A percentile compares a stretch with the other conserved stretches of the same genome.
Conservation (phyloP, 2,888 invertebrate species). For the Chymomyza caudatula region DNA sequence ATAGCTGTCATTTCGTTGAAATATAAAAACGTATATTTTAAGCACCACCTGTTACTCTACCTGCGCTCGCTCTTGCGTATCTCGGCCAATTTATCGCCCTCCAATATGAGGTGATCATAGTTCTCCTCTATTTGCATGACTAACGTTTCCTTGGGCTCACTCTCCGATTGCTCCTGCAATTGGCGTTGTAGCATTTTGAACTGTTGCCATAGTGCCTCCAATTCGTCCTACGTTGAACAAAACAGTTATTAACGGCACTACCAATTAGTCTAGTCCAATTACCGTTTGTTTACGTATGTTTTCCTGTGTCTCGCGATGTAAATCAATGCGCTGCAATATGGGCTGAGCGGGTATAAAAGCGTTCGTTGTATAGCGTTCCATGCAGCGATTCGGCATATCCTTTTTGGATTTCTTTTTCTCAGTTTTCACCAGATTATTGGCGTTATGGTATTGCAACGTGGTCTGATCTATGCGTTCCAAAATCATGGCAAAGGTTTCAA, state of each 20-base stretch:
- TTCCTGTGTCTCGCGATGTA: conserved; percentile 74
- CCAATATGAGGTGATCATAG: conserved; percentile 76
- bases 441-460: conserved; percentile 41
- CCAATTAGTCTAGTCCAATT: neutral
- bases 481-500: conserved; percentile 75
- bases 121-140: conserved; percentile 77
- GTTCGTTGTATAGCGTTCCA: conserved; percentile 61
- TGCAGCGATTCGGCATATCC: conserved; percentile 52
- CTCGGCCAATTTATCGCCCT: conserved; percentile 76
- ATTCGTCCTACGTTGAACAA: conserved; percentile 47
- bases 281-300: conserved; percentile 75
- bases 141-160: conserved; percentile 74
- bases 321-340: conserved; percentile 72
- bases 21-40: neutral
- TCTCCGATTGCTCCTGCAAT: conserved; percentile 74
- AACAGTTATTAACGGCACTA: neutral
- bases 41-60: conserved; percentile 42
- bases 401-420: conserved; percentile 55
- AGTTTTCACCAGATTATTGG: conserved; percentile 34
- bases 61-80: conserved; percentile 73
- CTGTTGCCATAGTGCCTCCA: conserved; percentile 77
- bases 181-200: conserved; percentile 76
- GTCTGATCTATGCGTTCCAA: conserved; percentile 71
- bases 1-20: no score
- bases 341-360: conserved; percentile 71